phyloP scores from a whole-genome alignment of 2,888 invertebrate genomes.

The Ceraclea dissimilis region DNA sequence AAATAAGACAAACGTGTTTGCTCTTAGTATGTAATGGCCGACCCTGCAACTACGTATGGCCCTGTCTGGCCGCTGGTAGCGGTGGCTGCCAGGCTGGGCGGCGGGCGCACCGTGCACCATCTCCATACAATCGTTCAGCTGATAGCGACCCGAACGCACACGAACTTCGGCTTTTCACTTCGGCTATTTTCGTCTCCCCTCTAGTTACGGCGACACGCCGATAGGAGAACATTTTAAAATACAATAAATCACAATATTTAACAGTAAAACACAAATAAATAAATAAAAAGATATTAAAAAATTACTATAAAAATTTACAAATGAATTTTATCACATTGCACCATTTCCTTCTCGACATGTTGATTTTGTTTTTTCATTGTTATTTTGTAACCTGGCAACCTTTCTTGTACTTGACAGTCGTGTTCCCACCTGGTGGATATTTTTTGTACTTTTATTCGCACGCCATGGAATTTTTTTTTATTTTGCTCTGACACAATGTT shows the following conservation, averaged over 20 bases:
- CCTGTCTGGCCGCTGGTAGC: conserved; percentile 28
- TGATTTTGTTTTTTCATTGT: too few species aligned
- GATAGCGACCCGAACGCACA: conserved; percentile 50
- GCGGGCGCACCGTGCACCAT: conserved; percentile 39
- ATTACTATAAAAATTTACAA: too few species aligned
- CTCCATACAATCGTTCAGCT: conserved; percentile 53
- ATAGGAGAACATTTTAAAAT: conserved; percentile 5
- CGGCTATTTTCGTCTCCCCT: conserved; percentile 4
- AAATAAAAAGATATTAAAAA: too few species aligned
- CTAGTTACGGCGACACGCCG: conserved; percentile 10
- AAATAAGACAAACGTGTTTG: conserved; percentile 52
- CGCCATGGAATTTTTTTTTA: not conserved
- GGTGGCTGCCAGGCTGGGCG: not conserved
- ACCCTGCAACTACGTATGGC: conserved; percentile 53
- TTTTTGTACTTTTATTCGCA: not conserved
- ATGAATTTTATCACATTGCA: too few species aligned
- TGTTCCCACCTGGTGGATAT: not conserved
- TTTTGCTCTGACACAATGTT: not conserved
- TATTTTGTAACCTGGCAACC: not conserved
- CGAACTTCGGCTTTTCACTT: conserved; percentile 40
- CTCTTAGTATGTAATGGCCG: conserved; percentile 53
- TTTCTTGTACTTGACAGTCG: not conserved
- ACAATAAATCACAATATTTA: not conserved
- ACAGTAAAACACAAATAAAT: too few species aligned
- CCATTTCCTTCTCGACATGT: too few species aligned